Evolutionary conservation across 1,140 invertebrate species (phyloP).

Genomic region (Palaemon carinicauda): DNA sequence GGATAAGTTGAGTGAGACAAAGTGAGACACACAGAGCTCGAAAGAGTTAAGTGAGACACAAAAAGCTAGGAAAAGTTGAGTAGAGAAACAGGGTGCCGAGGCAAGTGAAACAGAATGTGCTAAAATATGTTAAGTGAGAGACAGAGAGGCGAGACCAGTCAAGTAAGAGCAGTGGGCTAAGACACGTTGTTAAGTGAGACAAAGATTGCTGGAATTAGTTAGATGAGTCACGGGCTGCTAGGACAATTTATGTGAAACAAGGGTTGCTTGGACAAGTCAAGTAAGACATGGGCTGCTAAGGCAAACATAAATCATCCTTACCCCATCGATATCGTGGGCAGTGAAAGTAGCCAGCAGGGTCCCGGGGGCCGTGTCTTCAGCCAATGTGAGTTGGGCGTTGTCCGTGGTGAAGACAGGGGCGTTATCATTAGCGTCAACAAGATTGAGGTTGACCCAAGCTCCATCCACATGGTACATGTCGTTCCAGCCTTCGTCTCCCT

Average conservation of each 20-base stretch:
- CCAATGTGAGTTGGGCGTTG: slow-evolving; percentile 21
- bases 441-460: slow-evolving; percentile 26
- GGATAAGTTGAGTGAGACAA: not conserved
- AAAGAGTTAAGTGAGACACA: no score
- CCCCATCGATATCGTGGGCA: slow-evolving; percentile 27
- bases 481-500: slow-evolving; percentile 18
- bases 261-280: not conserved
- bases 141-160: no score
- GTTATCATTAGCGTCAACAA: slow-evolving; percentile 37
- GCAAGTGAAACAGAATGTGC: no score
- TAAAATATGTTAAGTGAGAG: no score
- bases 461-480: slow-evolving; percentile 27
- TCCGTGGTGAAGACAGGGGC: slow-evolving; percentile 17
- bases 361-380: slow-evolving; percentile 28
- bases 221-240: not conserved
- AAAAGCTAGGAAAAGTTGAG: no score
- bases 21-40: no score
- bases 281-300: not conserved
- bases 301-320: not conserved
- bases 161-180: no score
- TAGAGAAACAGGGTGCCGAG: no score
- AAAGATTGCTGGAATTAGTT: no score
- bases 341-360: slow-evolving; percentile 28
- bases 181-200: no score
- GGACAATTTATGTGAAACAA: not conserved